Evolutionary conservation across 2,113 vertebrate species (phyloP).

Genomic region (Phalacrocorax pelagicus): DNA sequence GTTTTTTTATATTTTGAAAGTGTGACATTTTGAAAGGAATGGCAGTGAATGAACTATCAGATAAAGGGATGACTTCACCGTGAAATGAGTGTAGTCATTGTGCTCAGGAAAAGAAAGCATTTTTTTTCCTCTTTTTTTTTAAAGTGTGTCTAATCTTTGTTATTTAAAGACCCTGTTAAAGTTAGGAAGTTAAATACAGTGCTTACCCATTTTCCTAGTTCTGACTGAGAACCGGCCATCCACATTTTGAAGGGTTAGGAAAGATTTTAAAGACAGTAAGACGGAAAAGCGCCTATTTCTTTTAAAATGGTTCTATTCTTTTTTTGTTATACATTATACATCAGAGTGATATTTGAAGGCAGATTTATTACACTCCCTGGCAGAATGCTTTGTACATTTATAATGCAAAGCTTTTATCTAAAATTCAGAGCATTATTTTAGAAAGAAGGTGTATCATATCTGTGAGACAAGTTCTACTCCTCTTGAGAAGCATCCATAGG

Average conservation of each 20-base stretch:
- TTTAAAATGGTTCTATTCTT: conserved; percentile 55
- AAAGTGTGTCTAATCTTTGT: background rate
- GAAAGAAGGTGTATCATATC: conserved; percentile 43
- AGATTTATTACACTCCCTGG: conserved; percentile 70
- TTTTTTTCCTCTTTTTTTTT: background rate
- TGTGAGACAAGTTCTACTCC: conserved; percentile 1
- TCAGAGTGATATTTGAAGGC: conserved; percentile 71
- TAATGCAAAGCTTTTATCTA: conserved; percentile 76
- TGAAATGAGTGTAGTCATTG: conserved; percentile 29
- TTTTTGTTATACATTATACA: conserved; percentile 72
- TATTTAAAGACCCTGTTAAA: conserved; percentile 35
- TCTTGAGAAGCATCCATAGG: background rate
- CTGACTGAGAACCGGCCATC: conserved; percentile 1
- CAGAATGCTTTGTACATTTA: conserved; percentile 73
- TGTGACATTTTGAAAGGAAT: conserved; percentile 59
- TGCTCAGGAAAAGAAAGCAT: background rate
- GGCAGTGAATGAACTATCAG: conserved; percentile 42
- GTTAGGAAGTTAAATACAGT: conserved; percentile 9
- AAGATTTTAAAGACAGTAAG: conserved; percentile 26
- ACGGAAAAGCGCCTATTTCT: conserved; percentile 45
- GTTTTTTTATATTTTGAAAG: conserved; percentile 32
- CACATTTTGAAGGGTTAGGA: conserved; percentile 19
- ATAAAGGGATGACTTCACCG: conserved; percentile 48
- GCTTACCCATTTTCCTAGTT: conserved; percentile 3
- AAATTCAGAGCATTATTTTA: conserved; percentile 74